phyloP scores from a whole-genome alignment of 2,888 invertebrate genomes.

The Tetrapedia diversipes region DNA sequence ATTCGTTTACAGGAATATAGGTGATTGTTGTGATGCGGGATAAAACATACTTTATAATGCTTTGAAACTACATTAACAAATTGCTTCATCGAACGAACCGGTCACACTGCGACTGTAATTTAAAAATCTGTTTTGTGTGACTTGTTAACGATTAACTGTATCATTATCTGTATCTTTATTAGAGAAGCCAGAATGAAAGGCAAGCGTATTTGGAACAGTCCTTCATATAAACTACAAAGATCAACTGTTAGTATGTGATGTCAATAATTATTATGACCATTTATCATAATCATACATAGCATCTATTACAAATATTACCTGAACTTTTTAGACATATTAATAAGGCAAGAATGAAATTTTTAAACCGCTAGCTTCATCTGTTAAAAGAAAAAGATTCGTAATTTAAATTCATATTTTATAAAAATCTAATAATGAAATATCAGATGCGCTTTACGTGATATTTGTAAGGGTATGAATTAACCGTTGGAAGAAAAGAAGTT shows the following conservation, averaged over 20 bases:
- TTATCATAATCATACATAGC: background rate
- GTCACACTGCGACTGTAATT: background rate
- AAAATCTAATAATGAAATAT: background rate
- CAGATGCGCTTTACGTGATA: conserved; percentile 23
- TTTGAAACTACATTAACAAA: background rate
- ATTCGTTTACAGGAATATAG: conserved; percentile 54
- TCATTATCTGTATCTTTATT: no score
- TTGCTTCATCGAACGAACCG: background rate
- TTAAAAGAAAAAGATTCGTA: background rate
- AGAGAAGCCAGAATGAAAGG: background rate
- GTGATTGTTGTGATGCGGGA: conserved; percentile 12
- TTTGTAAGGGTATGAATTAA: conserved; percentile 39
- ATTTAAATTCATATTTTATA: background rate
- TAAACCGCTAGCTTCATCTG: background rate
- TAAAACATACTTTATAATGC: conserved; percentile 29
- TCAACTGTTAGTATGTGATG: no score
- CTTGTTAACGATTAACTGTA: background rate
- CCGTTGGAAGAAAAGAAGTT: conserved; percentile 55
- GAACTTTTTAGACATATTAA: no score
- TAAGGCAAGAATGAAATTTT: no score
- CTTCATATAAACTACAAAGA: background rate
- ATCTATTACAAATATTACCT: background rate
- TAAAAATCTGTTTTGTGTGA: background rate
- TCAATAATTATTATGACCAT: no score
- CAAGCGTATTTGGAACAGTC: background rate